These are phyloP conservation scores for Macrosoma leucophasiata DNA, from an alignment of 2,888 invertebrate species.

Conservation along the genomic window DNA sequence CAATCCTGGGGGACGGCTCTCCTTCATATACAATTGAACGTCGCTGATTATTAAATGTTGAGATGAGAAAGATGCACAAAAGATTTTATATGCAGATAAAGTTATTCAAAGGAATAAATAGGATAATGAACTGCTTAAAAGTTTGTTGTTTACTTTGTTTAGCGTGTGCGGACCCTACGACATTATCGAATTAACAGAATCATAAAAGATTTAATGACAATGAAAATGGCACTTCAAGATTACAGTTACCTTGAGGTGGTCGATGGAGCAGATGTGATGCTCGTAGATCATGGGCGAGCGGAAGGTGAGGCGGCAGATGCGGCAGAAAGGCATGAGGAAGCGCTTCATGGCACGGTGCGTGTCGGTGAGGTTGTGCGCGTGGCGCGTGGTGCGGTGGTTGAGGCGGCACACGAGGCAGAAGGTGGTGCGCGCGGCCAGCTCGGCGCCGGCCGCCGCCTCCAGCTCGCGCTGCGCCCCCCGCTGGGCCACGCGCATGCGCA, in stretches of 20 bases:
- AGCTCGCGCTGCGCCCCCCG: conserved; percentile 86
- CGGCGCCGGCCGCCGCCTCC: conserved; percentile 80
- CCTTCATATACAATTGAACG: too few relatives aligned
- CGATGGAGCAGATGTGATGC: conserved; percentile 87
- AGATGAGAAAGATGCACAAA: too few relatives aligned
- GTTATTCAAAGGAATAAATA: too few relatives aligned
- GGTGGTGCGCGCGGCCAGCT: conserved; percentile 77
- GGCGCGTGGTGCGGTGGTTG: conserved; percentile 84
- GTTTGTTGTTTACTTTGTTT: too few relatives aligned
- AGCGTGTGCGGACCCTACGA: too few relatives aligned
- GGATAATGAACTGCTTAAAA: too few relatives aligned
- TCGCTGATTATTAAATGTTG: too few relatives aligned
- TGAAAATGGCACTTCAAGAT: too few relatives aligned
- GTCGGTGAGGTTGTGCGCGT: conserved; percentile 86
- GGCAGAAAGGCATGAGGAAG: conserved; percentile 88
- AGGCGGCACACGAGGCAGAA: conserved; percentile 85
- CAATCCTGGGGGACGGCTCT: too few relatives aligned
- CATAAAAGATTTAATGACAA: too few relatives aligned
- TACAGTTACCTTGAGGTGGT: conserved; percentile 83
- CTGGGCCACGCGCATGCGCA: conserved; percentile 87
- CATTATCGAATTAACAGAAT: too few relatives aligned
- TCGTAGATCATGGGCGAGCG: conserved; percentile 91
- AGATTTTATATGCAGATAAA: too few relatives aligned
- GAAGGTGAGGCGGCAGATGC: conserved; percentile 84
- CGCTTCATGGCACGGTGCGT: conserved; percentile 90